Evolutionary conservation across 2,797 vertebrate species (phyloP).

Genomic region (Muraenolepis orangiensis): DNA sequence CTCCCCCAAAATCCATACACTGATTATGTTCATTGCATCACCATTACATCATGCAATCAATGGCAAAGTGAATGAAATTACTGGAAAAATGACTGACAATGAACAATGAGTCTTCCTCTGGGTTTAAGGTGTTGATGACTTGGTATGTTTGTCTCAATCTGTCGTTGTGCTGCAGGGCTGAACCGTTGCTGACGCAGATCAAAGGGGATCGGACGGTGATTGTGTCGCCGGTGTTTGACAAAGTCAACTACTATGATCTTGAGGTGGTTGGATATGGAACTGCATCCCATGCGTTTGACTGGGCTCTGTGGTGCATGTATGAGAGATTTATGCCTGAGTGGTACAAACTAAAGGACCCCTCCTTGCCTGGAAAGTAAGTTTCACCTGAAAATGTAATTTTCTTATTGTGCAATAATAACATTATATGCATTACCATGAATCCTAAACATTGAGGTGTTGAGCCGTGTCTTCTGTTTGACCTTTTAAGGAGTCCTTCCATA

Average conservation of each 20-base stretch:
- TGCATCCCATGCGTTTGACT: constrained; percentile 74
- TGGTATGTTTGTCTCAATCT: too few relatives aligned
- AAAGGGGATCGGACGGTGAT: constrained; percentile 73
- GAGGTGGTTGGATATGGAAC: constrained; percentile 36
- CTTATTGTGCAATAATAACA: background rate
- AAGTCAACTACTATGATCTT: constrained; percentile 68
- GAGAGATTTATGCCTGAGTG: constrained; percentile 61
- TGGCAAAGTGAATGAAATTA: too few relatives aligned
- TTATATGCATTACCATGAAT: background rate
- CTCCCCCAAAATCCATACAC: too few relatives aligned
- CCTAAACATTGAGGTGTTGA: background rate
- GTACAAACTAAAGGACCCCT: constrained; percentile 62
- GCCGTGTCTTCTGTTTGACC: background rate
- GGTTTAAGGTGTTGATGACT: too few relatives aligned
- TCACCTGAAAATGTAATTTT: background rate
- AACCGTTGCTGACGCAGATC: constrained; percentile 75
- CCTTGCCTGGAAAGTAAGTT: constrained; percentile 74
- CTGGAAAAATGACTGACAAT: too few relatives aligned
- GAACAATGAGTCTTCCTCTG: too few relatives aligned
- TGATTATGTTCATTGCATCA: too few relatives aligned
- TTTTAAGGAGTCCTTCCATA: constrained; percentile 74
- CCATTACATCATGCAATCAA: too few relatives aligned
- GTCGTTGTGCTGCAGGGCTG: constrained; percentile 58
- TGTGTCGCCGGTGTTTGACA: constrained; percentile 76
- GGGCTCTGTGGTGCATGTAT: constrained; percentile 79